phyloP scores from a whole-genome alignment of 1,140 invertebrate genomes.

The Solenopsis invicta region DNA sequence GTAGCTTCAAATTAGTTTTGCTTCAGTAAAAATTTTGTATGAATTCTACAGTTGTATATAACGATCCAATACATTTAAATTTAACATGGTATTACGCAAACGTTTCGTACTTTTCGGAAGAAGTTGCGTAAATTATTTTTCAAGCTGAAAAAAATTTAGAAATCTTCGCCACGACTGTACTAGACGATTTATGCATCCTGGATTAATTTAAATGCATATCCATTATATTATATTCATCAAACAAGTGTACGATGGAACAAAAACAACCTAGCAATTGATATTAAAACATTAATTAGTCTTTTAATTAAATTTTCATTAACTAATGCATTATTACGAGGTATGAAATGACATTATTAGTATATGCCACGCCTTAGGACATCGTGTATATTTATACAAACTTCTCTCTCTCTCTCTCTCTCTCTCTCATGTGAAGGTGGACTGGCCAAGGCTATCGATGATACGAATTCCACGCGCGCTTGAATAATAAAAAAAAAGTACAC shows the following conservation, averaged over 20 bases:
- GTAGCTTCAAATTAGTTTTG: constrained; percentile 12
- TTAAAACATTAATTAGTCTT: background rate
- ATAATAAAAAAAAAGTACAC: constrained; percentile 33
- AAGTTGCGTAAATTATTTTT: constrained; percentile 2
- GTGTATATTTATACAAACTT: constrained; percentile 5
- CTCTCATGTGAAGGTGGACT: background rate
- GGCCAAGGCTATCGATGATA: constrained; percentile 46
- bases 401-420: background rate
- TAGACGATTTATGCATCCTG: background rate
- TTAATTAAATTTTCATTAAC: constrained; percentile 31
- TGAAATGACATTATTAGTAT: constrained; percentile 7
- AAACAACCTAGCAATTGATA: background rate
- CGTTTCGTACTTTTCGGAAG: background rate
- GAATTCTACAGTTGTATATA: background rate
- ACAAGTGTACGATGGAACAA: background rate
- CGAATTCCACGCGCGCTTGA: constrained; percentile 37
- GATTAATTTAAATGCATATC: background rate
- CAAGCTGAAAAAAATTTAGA: background rate
- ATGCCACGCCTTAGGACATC: background rate
- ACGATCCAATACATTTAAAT: background rate
- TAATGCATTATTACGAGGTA: constrained; percentile 20
- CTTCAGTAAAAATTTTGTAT: constrained; percentile 5
- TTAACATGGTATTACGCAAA: background rate
- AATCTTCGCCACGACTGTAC: background rate
- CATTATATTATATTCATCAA: background rate